phyloP scores from a whole-genome alignment of 2,113 vertebrate species.

The Cettia cetti region DNA sequence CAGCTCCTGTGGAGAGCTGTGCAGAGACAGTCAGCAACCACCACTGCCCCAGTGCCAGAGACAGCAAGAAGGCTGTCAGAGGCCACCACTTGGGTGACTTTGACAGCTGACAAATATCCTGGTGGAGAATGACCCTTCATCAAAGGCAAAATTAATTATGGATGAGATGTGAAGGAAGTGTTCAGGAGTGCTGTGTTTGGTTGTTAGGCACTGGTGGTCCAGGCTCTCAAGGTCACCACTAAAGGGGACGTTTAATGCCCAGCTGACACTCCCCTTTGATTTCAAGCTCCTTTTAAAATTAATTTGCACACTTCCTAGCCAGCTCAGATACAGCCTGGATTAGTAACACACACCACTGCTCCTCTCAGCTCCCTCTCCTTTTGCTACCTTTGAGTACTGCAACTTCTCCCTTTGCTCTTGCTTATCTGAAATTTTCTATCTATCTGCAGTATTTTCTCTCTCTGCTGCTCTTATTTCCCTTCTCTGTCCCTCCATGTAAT shows the following conservation, averaged over 20 bases:
- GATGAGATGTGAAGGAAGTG: slow-evolving; percentile 12
- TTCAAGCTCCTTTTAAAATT: slow-evolving; percentile 45
- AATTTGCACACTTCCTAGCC: not conserved
- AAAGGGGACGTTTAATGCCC: slow-evolving; percentile 17
- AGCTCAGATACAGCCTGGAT: not conserved
- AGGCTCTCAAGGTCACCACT: not conserved
- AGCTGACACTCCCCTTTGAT: slow-evolving; percentile 38
- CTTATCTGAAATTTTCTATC: slow-evolving; percentile 35
- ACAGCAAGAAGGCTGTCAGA: not conserved
- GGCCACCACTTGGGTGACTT: not conserved
- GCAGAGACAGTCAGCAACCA: not conserved
- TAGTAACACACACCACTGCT: not conserved
- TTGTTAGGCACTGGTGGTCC: not conserved
- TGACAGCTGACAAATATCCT: slow-evolving; percentile 46
- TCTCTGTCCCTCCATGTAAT: slow-evolving; percentile 1
- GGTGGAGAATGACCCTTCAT: slow-evolving; percentile 13
- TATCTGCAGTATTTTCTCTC: not conserved
- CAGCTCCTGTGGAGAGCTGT: not conserved
- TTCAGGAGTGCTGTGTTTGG: not conserved
- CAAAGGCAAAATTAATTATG: slow-evolving; percentile 51
- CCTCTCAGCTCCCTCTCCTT: not conserved
- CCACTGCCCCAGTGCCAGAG: not conserved
- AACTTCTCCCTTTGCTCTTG: not conserved
- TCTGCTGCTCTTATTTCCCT: not conserved
- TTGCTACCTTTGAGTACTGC: not conserved